A percentile compares a stretch with the other conserved stretches of the same genome.
These are phyloP conservation scores for Oryzias woworae DNA, from an alignment of 2,113 vertebrate species.

Conservation along the genomic window DNA sequence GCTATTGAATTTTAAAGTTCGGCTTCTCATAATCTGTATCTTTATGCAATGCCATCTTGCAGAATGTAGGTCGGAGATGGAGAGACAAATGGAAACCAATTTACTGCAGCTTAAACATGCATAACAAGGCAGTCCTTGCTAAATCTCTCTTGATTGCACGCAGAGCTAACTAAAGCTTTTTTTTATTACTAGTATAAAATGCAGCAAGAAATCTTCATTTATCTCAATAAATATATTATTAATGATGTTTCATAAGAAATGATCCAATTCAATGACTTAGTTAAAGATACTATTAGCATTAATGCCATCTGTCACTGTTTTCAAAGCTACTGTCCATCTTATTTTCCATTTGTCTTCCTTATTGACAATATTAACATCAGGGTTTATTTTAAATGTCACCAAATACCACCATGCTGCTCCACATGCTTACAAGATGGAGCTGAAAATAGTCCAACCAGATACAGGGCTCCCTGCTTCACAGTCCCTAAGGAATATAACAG, in stretches of 20 bases:
- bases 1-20: no score
- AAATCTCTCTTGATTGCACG: constrained; percentile 1
- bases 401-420: background rate
- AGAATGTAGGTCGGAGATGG: constrained; percentile 6
- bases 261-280: no score
- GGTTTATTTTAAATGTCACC: background rate
- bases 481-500: background rate
- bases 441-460: constrained; percentile 13
- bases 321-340: no score
- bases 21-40: background rate
- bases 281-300: no score
- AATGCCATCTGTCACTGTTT: no score
- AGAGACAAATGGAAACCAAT: constrained; percentile 2
- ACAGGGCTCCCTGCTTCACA: background rate
- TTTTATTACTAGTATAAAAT: background rate
- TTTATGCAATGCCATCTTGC: constrained; percentile 10
- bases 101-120: constrained; percentile 13
- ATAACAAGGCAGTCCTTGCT: constrained; percentile 6
- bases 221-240: no score
- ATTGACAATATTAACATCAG: background rate
- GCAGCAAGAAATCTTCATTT: no score
- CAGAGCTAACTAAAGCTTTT: background rate
- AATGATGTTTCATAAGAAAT: no score
- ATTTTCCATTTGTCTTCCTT: background rate
- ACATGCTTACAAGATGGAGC: constrained; percentile 10